Evolutionary conservation across 1,140 invertebrate genomes (phyloP).

Genomic region (Nymphalis io): DNA sequence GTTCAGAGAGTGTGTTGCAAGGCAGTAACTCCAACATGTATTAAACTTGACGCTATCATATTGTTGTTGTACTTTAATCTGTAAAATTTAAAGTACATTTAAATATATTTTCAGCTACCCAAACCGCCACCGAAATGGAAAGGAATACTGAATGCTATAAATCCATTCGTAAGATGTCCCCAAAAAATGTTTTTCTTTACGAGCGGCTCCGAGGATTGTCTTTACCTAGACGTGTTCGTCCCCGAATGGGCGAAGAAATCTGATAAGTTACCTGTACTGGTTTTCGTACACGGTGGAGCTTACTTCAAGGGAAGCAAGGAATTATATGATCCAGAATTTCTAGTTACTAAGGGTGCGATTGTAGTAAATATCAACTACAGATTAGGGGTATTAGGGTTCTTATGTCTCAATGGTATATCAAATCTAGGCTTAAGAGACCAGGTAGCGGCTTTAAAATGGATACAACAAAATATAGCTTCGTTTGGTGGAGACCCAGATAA

Average conservation of each 20-base stretch:
- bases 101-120: constrained; percentile 49
- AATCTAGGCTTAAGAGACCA: constrained; percentile 71
- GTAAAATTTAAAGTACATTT: background rate
- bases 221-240: constrained; percentile 59
- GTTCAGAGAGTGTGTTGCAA: background rate
- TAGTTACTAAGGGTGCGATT: constrained; percentile 49
- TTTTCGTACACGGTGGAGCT: constrained; percentile 82
- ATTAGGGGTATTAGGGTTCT: constrained; percentile 56
- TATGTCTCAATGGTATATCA: constrained; percentile 55
- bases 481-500: constrained; percentile 78
- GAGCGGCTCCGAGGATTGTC: constrained; percentile 60
- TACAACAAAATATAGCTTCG: constrained; percentile 67
- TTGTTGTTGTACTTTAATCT: background rate
- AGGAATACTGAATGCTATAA: constrained; percentile 53
- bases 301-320: constrained; percentile 79
- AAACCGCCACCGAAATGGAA: constrained; percentile 52
- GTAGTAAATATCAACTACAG: constrained; percentile 56
- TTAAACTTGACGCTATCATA: background rate
- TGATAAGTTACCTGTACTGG: constrained; percentile 79
- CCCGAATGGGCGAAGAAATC: constrained; percentile 36
- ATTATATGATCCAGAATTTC: constrained; percentile 64
- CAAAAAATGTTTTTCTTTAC: constrained; percentile 50
- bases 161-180: constrained; percentile 53
- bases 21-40: background rate
- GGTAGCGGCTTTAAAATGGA: constrained; percentile 67